Base-by-base conservation (phyloP, 92 coral and sea anemone species). In the Zoanthus sociatus region DNA sequence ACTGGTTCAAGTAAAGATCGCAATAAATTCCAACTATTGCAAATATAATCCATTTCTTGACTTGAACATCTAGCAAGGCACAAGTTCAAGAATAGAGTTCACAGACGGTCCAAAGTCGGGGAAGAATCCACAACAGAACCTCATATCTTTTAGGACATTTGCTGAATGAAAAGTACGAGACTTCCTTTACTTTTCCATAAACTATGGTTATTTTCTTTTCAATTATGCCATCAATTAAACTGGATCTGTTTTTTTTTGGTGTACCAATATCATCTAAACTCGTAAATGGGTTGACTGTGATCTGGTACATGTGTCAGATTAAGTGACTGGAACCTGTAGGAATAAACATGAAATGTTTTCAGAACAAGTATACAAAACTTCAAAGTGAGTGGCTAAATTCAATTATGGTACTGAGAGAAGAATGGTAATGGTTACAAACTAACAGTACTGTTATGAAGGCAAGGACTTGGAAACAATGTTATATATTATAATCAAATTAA, bases 251-350 rank as follows among this genome's bases (percentile, higher is more conserved):
- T 17, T 21, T 21, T 26, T 3, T 2, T 60, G 42, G 51, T 47
- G 51, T 15, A 30, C 63, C 74, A 20, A 42, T 90, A 92, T 90
- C 89, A 97, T 95, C 99, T 94, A 87, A 97, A 97, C 83, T 93
- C 99, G 88, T 95, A 97, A 55, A 97, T 97, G 42, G 99, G 98
- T 86, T 97, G 98, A 78, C 99, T 97, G 95, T 97, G 98, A 73
- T 97, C 99, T 5, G 99, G 98, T 73, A 97, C 98, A 77, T 97
- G 99, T 13, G 93, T 90, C 47, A 97, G 92, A 84, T 97, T 97
- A 30, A 97, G 89, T 10, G 99, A 95, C 91, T 97, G 99, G 82
- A 92, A 97, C 97, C 97, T 94, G 85, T 20, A 7, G 44, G 37
- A 37, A 50, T 73, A 84, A 64, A 84, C 86, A 78, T 6, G 42